Base-by-base conservation (phyloP, 2,888 invertebrate species). In the Amblyjoppa proteus region DNA sequence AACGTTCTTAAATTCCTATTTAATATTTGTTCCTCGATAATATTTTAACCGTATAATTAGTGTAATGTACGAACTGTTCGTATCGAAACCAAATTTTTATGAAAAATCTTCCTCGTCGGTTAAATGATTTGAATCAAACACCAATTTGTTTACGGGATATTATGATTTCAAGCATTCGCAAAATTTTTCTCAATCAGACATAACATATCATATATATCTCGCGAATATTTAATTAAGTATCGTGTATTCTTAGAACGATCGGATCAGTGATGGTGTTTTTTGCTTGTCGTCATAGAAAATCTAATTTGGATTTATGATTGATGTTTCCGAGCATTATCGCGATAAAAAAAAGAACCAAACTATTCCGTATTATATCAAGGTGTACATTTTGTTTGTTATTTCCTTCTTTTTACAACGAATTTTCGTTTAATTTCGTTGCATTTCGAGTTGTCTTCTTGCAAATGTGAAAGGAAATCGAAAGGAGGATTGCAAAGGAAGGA, bases 401-500 rank as follows among this genome's bases (percentile, higher is more conserved):
- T 69, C 64, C 13, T 41, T 61, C 20, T 31, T 70, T 34, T 58
- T 41, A 69, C 78, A 78, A 58, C 78, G 70, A 71, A 70, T 69
- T 73, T 51, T 38, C 7, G 66, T 51, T 75, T 70, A 70, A 70
- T 49, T 79, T 85, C 56, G 74, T 79, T 79, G 53, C 20, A 77
- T 71, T 66, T 51, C 45, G 73, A 74, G 73, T 70, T 79, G 78
- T 75, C 68, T 79, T 69, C 78, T 78, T 25, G 41, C 75, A 75
- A 75, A 56, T 68, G 71, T 61, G 58, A 68, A 45, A 28, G 76
- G 49, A 53, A 81, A 51, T 53, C 68, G 58, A 7, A 11, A 66
- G 79, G 20, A 68, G 51, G 53, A 77, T 81, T 64, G 34, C 73
- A 51, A 20, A 41, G 49, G 75, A 20, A 41, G 49, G 75, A 71